Base-by-base conservation (phyloP, 1,140 invertebrate species). In the Potamilus streckersoni region DNA sequence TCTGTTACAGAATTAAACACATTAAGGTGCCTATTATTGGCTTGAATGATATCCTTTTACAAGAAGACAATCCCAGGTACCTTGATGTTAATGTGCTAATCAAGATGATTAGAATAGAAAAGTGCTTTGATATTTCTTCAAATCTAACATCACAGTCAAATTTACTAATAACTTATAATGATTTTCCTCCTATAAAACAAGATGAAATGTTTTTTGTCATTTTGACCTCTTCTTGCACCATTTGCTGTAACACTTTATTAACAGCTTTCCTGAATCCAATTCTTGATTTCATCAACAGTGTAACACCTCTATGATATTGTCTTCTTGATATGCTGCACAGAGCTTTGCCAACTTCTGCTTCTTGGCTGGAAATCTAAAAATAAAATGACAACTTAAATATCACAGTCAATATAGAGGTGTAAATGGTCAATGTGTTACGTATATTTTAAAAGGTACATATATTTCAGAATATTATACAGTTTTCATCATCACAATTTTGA, bases 11-110 rank as follows among this genome's bases (percentile, higher is more conserved):
- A 31, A 70, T 23, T 19, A 70, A 58, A 31, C 17, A 57, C 69
- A 70, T 14, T 49, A 70, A 27, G 55, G 69, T 70, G 17, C 67
- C 67, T 70, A 70, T 70, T 4, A 57, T 70, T n/a, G 57, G 16
- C 59, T 55, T 59, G 58, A 27, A n/a, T 20, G 49, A 58, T 55
- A 57, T 69, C 31, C 17, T 16, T n/a, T n/a, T 49, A 20, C 17
- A n/a, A 20, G 55, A 55, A n/a, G 49, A 15, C 56, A 70, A 57
- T 70, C 19, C 58, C n/a, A 58, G 49, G 19, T 55, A 20, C 19
- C 59, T 58, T n/a, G 17, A 27, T 20, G 69, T 70, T 11, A 60
- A 17, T 58, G 69, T 20, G n/a, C 69, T 57, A 70, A 60, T 55
- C 59, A 58, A 70, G n/a, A 20, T 31, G 31, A 57, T 58, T 27